These are phyloP conservation scores for Psilopsiagon aurifrons DNA, from an alignment of 2,113 vertebrate species.

Conservation along the genomic window DNA sequence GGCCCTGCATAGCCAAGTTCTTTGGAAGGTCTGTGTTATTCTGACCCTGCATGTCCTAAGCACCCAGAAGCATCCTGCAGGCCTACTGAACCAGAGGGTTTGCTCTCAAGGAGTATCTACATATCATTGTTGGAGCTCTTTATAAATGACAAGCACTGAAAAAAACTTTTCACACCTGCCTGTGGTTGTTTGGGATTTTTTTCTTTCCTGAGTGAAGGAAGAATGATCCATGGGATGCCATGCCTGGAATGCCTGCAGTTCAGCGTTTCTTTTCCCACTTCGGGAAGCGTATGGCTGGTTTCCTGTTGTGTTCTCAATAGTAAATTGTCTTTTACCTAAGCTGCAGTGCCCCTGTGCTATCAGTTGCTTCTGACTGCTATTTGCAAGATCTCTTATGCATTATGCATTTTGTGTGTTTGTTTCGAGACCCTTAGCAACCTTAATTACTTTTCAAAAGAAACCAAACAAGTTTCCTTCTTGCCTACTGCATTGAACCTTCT, in stretches of 20 bases:
- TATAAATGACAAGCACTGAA: background rate
- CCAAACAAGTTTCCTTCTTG: background rate
- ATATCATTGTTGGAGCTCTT: background rate
- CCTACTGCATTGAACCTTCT: background rate
- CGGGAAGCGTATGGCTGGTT: background rate
- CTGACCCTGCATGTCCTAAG: too few relatives aligned
- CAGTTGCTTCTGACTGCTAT: background rate
- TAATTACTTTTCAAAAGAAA: background rate
- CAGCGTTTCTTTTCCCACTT: background rate
- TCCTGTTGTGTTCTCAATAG: background rate
- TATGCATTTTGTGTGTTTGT: background rate
- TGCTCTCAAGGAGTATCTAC: background rate
- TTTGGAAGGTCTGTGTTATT: background rate
- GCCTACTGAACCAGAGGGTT: background rate
- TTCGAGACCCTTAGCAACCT: background rate
- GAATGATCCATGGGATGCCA: background rate
- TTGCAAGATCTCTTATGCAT: background rate
- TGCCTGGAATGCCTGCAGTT: background rate
- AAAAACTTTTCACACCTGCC: background rate
- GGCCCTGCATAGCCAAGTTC: accelerated
- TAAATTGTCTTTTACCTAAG: background rate
- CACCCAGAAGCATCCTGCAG: background rate
- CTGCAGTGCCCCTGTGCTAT: background rate
- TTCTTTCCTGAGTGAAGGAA: background rate
- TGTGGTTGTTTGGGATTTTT: background rate